A percentile compares a stretch with the other conserved stretches of the same genome.
phyloP scores from a whole-genome alignment of 2,888 invertebrate genomes.

The Drosophila mercatorum region DNA sequence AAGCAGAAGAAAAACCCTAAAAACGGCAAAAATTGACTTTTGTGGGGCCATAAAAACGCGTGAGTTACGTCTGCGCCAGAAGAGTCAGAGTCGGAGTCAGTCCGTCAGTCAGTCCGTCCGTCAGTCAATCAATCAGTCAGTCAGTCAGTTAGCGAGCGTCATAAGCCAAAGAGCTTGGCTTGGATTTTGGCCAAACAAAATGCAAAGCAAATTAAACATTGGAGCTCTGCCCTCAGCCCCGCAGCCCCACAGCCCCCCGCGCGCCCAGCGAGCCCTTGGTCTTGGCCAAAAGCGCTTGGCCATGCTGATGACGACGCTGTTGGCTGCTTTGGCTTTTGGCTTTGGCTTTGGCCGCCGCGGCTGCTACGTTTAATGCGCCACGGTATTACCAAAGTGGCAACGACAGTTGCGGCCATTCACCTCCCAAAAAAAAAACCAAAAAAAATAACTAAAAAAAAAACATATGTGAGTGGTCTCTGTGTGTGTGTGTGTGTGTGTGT shows the following conservation, averaged over 20 bases:
- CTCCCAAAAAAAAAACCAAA: constrained; percentile 56
- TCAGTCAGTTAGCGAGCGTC: constrained; percentile 38
- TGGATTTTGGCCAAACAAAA: constrained; percentile 71
- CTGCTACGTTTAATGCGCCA: constrained; percentile 78
- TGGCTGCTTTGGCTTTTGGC: constrained; percentile 59
- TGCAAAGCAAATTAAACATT: constrained; percentile 76
- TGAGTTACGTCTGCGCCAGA: constrained; percentile 63
- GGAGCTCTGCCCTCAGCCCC: constrained; percentile 18
- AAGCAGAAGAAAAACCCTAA: constrained; percentile 62
- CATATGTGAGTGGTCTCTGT: constrained; percentile 44
- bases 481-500: constrained; percentile 23
- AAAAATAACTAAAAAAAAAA: constrained; percentile 46
- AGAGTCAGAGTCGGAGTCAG: constrained; percentile 18
- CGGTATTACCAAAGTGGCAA: constrained; percentile 77
- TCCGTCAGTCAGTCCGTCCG: constrained; percentile 30
- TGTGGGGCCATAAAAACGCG: constrained; percentile 75
- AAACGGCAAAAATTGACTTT: constrained; percentile 50
- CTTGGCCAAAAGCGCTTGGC: constrained; percentile 57
- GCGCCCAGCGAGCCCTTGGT: constrained; percentile 3
- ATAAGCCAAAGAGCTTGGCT: constrained; percentile 43
- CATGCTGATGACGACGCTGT: constrained; percentile 66
- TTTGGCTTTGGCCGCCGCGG: constrained; percentile 52
- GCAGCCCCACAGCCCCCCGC: constrained; percentile 9
- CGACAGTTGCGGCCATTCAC: constrained; percentile 83
- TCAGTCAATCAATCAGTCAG: constrained; percentile 30